These are phyloP conservation scores for Rhagium mordax DNA, from an alignment of 2,888 invertebrate genomes.

Conservation along the genomic window DNA sequence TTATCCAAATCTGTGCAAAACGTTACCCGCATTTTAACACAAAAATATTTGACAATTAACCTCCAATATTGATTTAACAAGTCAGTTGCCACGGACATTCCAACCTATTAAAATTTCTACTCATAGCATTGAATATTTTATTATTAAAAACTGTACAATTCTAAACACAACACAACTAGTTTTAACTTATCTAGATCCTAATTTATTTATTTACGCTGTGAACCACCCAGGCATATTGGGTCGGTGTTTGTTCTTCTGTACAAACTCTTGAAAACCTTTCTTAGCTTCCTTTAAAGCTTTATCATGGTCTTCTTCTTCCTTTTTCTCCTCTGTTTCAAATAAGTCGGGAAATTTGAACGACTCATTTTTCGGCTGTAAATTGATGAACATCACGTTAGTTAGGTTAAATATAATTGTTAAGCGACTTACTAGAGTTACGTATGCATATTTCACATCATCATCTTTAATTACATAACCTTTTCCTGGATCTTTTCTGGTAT, in stretches of 20 bases:
- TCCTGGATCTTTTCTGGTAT: slow-evolving; percentile 74
- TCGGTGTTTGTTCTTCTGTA: slow-evolving; percentile 78
- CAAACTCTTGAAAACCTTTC: slow-evolving; percentile 74
- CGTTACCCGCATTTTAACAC: slow-evolving; percentile 71
- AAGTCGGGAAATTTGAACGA: slow-evolving; percentile 86
- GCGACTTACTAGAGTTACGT: slow-evolving; percentile 80
- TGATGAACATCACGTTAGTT: slow-evolving; percentile 29
- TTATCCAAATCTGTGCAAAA: slow-evolving; percentile 94
- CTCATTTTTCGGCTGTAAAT: slow-evolving; percentile 78
- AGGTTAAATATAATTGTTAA: neutral
- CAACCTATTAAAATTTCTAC: neutral
- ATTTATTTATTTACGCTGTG: slow-evolving; percentile 72
- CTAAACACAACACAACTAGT: neutral
- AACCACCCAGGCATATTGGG: slow-evolving; percentile 87
- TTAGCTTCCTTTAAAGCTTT: slow-evolving; percentile 78
- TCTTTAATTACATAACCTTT: slow-evolving; percentile 83
- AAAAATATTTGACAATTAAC: slow-evolving; percentile 38
- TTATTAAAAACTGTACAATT: neutral
- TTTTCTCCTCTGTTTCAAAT: slow-evolving; percentile 71
- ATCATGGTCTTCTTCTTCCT: slow-evolving; percentile 75
- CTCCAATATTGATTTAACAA: slow-evolving; percentile 45
- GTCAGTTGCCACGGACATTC: slow-evolving; percentile 35
- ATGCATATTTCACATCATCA: slow-evolving; percentile 87
- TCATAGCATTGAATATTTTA: neutral
- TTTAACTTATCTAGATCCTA: neutral